Base-by-base conservation (phyloP, 2,888 invertebrate genomes). In the Ceriagrion tenellum region DNA sequence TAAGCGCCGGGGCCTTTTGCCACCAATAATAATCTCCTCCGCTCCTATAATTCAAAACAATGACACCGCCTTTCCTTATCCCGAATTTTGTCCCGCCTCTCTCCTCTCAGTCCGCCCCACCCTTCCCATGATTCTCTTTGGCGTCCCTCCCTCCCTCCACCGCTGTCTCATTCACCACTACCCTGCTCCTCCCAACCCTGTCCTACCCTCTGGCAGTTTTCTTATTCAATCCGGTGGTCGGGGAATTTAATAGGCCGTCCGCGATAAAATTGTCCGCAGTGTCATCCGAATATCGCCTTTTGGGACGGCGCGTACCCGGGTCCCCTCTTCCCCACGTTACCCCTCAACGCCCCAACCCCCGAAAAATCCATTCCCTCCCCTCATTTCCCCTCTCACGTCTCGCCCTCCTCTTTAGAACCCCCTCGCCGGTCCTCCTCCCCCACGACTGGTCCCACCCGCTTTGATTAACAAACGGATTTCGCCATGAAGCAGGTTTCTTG, bases 21-120 rank as follows among this genome's bases (percentile, higher is more conserved):
- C 93, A 69, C 93, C 93, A 93, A 93, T 93, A 93, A 93, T 93
- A 93, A 93, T 93, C 93, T 93, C 93, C 93, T 55, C 69, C 74
- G 59, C 93, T 93, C 93, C 93, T 69, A 93, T 93, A 93, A 93
- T 93, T 93, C 93, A 93, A 93, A 93, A 93, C 93, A 93, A 93
- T 93, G 93, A 93, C 93, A 69, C 63, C 91, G 91, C 63, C 91
- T 35, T 63, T 30, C 81, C 81, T 81, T 91, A 40, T 59, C 35
- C 91, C 59, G n/a, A 40, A 56, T 59, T 26, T 35, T 35, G 16
- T 13, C 81, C 35, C 10, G 30, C 91, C 59, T 40, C 20, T 4
- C 35, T 30, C 91, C 30, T 35, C 18, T 35, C 26, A 26, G 18
- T 63, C 35, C 23, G n/a, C 59, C 63, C 40, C 12, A 16, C 59